phyloP scores from a whole-genome alignment of 2,888 invertebrate genomes.

The Crocallis elinguaria region DNA sequence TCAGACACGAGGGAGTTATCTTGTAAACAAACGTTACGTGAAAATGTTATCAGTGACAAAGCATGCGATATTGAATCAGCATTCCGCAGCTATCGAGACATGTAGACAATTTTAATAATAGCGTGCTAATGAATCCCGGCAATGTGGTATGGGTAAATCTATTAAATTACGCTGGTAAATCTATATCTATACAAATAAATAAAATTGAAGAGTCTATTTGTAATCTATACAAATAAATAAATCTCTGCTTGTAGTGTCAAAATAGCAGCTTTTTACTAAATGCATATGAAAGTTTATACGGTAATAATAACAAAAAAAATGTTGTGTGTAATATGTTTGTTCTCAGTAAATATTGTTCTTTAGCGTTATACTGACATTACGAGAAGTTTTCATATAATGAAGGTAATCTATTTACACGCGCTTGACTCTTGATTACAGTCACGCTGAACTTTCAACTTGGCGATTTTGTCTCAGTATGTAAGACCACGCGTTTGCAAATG shows the following conservation, averaged over 20 bases:
- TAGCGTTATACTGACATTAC: neutral
- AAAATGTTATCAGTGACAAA: neutral
- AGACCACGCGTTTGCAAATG: too few species aligned
- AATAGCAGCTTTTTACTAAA: too few species aligned
- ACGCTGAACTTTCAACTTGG: neutral
- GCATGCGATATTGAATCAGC: neutral
- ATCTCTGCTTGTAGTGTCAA: too few species aligned
- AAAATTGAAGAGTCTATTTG: too few species aligned
- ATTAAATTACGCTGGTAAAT: too few species aligned
- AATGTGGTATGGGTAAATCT: too few species aligned
- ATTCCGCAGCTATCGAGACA: neutral
- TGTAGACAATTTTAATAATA: neutral
- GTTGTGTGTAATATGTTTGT: too few species aligned
- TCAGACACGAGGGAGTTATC: constrained; percentile 28
- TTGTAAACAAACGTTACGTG: constrained; percentile 37
- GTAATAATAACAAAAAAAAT: too few species aligned
- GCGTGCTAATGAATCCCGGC: neutral
- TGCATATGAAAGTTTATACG: too few species aligned
- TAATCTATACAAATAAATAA: too few species aligned
- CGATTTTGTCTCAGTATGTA: neutral
- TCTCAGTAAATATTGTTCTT: too few species aligned
- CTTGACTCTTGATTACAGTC: neutral
- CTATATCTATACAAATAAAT: too few species aligned
- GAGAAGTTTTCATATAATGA: neutral
- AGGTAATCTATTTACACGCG: constrained; percentile 1